Evolutionary conservation across 2,888 invertebrate species (phyloP), one percentile per base, ranked within the genome.

Genomic region (Archips xylosteana): DNA sequence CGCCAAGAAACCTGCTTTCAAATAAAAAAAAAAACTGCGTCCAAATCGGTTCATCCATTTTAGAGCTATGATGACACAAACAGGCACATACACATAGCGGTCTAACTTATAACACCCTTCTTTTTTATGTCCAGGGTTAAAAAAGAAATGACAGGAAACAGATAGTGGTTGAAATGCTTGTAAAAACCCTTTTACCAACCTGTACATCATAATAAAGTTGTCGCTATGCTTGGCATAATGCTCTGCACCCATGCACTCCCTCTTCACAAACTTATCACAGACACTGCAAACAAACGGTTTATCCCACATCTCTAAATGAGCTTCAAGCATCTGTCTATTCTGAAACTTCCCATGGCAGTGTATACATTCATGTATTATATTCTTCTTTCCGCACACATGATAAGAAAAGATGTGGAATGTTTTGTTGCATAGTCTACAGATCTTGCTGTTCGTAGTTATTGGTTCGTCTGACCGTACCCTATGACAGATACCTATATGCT

Each of bases 381-480:
- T 34, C 3, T 74, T 79, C 2, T 57, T 73, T 0, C 13, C 1
- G 34, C 90, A 91, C 0, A 70, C 61, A 32, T 89, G 89, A 0
- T 74, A 49, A 0, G 3, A 23, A 0, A 12, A 72, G 0, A 70
- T 36, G 0, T 68, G 51, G 57, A 77, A 82, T 0, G 36, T 69
- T 0, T 39, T 13, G 0, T 57, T 10, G 5, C 85, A 86, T 0
- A 2, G 0, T 0, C 8, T 2, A 32, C 86, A 89, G 0, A 10
- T 9, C 0, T 60, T 80, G 0, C 74, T 70, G 0, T 12, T 3
- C 0, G 47, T 23, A 0, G 71, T 12, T 0, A 79, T 73, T 0
- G 85, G 83, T 0, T 82, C 0, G 23, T 91, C 91, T 0, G 89
- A 87, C 0, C 89, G 77, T 0, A 87, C 88, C 0, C 70, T 57